phyloP scores from a whole-genome alignment of 1,140 invertebrate species.

The Cydia strobilella region DNA sequence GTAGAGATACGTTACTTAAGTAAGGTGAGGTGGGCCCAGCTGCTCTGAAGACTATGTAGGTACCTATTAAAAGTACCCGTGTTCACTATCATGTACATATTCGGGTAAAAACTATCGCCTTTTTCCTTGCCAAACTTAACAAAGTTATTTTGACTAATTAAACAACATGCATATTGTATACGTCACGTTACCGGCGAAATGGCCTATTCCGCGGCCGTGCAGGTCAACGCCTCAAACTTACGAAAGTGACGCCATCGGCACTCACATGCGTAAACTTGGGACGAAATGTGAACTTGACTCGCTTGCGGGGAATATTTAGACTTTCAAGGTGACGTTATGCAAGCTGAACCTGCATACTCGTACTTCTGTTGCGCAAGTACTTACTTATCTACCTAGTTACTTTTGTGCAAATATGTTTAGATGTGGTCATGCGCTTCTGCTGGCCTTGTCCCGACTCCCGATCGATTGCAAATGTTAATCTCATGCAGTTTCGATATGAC shows the following conservation, averaged over 20 bases:
- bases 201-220: not conserved
- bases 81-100: too few species aligned
- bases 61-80: too few species aligned
- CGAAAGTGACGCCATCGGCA: conserved; percentile 18
- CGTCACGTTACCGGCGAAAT: not conserved
- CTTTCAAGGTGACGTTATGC: conserved; percentile 18
- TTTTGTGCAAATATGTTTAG: conserved; percentile 30
- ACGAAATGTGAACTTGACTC: conserved; percentile 31
- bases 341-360: conserved; percentile 21
- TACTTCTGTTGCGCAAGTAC: conserved; percentile 21
- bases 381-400: conserved; percentile 14
- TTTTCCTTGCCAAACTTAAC: not conserved
- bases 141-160: not conserved
- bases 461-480: conserved; percentile 16
- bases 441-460: conserved; percentile 29
- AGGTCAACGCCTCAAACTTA: conserved; percentile 20
- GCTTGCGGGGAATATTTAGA: conserved; percentile 15
- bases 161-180: not conserved
- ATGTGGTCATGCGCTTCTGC: conserved; percentile 21
- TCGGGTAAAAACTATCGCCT: too few species aligned
- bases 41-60: too few species aligned
- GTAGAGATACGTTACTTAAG: too few species aligned
- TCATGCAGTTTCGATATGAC: conserved; percentile 10
- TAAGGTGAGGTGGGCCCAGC: too few species aligned
- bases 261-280: conserved; percentile 23